Percentiles rank a stretch among this genome's conserved stretches.
These are phyloP conservation scores for Hypocryptadius cinnamomeus DNA, from an alignment of 2,113 vertebrate genomes.

Conservation along the genomic window DNA sequence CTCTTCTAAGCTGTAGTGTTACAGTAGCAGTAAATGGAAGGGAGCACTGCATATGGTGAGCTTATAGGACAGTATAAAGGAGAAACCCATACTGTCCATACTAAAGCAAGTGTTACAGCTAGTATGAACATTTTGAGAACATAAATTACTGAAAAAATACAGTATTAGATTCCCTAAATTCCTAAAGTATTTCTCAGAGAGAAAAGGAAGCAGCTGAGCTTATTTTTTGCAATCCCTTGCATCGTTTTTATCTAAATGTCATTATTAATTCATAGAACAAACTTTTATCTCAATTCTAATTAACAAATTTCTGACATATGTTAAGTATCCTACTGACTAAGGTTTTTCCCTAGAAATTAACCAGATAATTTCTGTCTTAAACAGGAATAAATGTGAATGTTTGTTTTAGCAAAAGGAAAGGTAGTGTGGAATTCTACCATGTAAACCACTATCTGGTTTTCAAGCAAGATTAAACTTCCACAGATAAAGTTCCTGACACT, in stretches of 20 bases:
- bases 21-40: background rate
- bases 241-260: background rate
- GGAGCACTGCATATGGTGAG: background rate
- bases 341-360: background rate
- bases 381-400: too few species aligned
- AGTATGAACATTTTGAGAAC: background rate
- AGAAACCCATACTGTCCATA: background rate
- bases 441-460: background rate
- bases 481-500: background rate
- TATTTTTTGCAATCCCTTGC: fast-evolving
- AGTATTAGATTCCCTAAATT: background rate
- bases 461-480: background rate
- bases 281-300: background rate
- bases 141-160: background rate
- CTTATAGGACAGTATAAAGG: background rate
- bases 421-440: background rate
- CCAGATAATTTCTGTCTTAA: background rate
- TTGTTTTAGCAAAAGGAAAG: background rate
- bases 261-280: background rate
- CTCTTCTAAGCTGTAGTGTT: background rate
- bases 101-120: background rate
- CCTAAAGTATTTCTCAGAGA: background rate
- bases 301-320: background rate
- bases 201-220: background rate
- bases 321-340: background rate